Percentiles rank a stretch among this genome's conserved stretches.
phyloP scores from a whole-genome alignment of 2,113 vertebrate species.

The Mustelus asterias region DNA sequence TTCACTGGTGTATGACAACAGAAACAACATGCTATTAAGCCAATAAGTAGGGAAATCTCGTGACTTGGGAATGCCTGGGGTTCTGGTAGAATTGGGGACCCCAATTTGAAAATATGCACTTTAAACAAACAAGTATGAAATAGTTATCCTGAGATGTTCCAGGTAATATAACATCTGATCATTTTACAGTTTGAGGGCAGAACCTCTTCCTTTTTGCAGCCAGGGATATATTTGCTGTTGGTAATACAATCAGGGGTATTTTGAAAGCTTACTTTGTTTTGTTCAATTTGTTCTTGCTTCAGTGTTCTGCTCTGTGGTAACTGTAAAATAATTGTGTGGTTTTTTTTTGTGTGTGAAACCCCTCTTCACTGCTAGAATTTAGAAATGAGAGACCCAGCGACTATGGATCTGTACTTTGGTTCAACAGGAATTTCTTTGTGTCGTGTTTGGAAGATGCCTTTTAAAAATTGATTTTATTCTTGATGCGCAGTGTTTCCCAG shows the following conservation, averaged over 20 bases:
- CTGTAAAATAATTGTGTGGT: neutral
- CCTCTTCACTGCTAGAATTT: neutral
- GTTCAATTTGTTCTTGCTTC: neutral
- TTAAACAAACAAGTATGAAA: neutral
- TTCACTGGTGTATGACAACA: neutral
- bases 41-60: neutral
- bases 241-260: neutral
- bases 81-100: neutral
- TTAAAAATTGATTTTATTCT: neutral
- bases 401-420: neutral
- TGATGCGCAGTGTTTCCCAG: neutral
- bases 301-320: neutral
- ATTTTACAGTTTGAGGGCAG: neutral
- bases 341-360: neutral
- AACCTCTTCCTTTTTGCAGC: neutral
- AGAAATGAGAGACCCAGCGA: neutral
- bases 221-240: neutral
- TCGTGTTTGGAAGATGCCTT: neutral
- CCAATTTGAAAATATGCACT: neutral
- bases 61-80: neutral
- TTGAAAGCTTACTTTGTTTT: neutral
- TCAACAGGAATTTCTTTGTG: neutral
- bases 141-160: neutral
- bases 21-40: neutral
- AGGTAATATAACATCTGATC: neutral